Evolutionary conservation across 2,888 invertebrate species (phyloP).

Genomic region (Acronicta psi): DNA sequence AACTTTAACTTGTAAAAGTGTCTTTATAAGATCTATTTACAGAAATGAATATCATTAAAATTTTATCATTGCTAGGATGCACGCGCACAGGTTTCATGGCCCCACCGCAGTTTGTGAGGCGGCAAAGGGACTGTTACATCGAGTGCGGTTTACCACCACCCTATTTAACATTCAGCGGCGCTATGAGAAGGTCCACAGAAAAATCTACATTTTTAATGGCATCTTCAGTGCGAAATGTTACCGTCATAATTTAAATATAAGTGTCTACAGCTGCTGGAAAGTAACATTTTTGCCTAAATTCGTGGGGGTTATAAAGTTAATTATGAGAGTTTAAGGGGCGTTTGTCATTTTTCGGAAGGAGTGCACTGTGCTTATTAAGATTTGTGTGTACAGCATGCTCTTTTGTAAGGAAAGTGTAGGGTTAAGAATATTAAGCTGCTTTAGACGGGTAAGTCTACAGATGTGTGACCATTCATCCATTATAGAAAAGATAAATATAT

Average conservation of each 20-base stretch:
- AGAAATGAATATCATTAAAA: too few species aligned
- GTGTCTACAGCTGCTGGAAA: conserved; percentile 46
- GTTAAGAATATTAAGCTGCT: not conserved
- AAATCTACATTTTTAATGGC: conserved; percentile 67
- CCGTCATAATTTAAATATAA: conserved; percentile 55
- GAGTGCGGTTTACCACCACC: conserved; percentile 56
- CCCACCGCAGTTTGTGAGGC: conserved; percentile 41
- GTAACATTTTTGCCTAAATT: conserved; percentile 34
- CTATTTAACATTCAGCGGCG: conserved; percentile 63
- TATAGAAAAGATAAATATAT: too few species aligned
- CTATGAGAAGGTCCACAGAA: conserved; percentile 52
- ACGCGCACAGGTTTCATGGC: conserved; percentile 27
- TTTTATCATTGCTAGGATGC: not conserved
- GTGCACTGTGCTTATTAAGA: too few species aligned
- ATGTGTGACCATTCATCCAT: too few species aligned
- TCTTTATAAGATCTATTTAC: too few species aligned
- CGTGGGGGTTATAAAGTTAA: conserved; percentile 34
- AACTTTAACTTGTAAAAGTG: too few species aligned
- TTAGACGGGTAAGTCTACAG: too few species aligned
- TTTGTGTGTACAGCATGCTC: not conserved
- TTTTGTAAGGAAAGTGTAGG: not conserved
- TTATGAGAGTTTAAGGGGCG: conserved; percentile 19
- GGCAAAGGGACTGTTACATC: conserved; percentile 62
- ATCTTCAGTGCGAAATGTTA: conserved; percentile 48
- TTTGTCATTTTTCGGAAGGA: conserved; percentile 41